Evolutionary conservation across 2,113 vertebrate species (phyloP), one percentile per base, ranked within the genome.

Genomic region (Aegypius monachus): DNA sequence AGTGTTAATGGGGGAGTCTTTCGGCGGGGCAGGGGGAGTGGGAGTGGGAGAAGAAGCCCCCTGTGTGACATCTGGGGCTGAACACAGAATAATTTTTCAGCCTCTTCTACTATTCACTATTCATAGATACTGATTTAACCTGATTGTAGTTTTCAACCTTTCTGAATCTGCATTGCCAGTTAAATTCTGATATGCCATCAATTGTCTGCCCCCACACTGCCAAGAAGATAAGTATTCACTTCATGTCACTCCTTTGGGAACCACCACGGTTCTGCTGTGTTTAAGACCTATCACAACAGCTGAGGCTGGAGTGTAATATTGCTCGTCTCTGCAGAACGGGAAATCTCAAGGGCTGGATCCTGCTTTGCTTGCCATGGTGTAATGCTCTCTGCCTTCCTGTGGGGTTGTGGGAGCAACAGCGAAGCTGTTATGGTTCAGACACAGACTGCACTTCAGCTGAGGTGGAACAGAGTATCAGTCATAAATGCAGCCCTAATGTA

Each of bases 21-120:
- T 43, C 0, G 0, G 5, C 9, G 12, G 1, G 2, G 25, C 8
- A 8, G 48, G 48, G 48, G 48, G 48, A 50, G 48, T 25, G 4
- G 26, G 34, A 20, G 47, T 14, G 13, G 32, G 19, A 26, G 15
- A 61, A 72, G 43, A 23, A 86, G 11, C 10, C 4, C 16, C 3
- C 21, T 4, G 0, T 74, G 32, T 63, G 73, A 40, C 34, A 29
- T 56, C 31, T 58, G 29, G 26, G 38, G 10, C 31, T 79, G 52
- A 45, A 25, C 23, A 43, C n/a, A 38, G 45, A 55, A 34, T 26
- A 31, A 29, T 53, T 53, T 74, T 91, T 70, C 75, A 81, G 15
- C 56, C 36, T 79, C 22, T 68, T 75, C 14, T 56, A 2, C n/a
- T 72, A 36, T 36, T 91, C 47, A 11, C 18, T 67, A 2, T 50